A percentile compares a stretch with the other conserved stretches of the same genome.
These are phyloP conservation scores for Caenorhabditis uteleia DNA, from an alignment of 2,888 invertebrate genomes.

Conservation along the genomic window DNA sequence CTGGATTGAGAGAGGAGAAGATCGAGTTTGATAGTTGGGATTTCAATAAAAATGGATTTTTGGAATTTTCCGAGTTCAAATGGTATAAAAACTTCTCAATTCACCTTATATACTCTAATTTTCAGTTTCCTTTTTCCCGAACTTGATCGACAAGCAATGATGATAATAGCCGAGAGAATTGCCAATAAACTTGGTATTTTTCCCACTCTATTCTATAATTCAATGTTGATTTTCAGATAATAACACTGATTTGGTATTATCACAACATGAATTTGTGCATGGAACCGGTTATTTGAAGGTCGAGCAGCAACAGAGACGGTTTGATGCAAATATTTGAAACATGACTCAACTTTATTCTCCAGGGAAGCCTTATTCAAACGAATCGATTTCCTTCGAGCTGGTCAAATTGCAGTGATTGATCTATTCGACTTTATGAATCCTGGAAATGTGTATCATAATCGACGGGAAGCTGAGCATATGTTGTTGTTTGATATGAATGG, in stretches of 20 bases:
- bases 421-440: too few relatives aligned
- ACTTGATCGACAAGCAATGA: constrained; percentile 78
- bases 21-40: constrained; percentile 49
- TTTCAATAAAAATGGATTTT: constrained; percentile 42
- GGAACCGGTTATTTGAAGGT: too few relatives aligned
- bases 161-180: constrained; percentile 80
- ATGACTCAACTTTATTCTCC: too few relatives aligned
- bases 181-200: constrained; percentile 78
- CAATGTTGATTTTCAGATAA: constrained; percentile 74
- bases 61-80: constrained; percentile 51
- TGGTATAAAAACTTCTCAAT: constrained; percentile 32
- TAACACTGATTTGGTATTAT: constrained; percentile 79
- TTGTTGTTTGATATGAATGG: too few relatives aligned
- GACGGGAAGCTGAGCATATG: too few relatives aligned
- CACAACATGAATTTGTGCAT: constrained; percentile 80
- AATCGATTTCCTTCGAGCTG: too few relatives aligned
- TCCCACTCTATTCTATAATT: background rate
- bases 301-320: too few relatives aligned
- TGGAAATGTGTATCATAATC: too few relatives aligned
- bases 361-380: too few relatives aligned
- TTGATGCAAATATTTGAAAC: too few relatives aligned
- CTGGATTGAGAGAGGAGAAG: constrained; percentile 48
- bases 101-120: background rate
- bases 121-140: constrained; percentile 81
- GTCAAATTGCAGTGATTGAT: too few relatives aligned